phyloP scores from a whole-genome alignment of 2,888 invertebrate species.

The Himalopsyche tibetana region DNA sequence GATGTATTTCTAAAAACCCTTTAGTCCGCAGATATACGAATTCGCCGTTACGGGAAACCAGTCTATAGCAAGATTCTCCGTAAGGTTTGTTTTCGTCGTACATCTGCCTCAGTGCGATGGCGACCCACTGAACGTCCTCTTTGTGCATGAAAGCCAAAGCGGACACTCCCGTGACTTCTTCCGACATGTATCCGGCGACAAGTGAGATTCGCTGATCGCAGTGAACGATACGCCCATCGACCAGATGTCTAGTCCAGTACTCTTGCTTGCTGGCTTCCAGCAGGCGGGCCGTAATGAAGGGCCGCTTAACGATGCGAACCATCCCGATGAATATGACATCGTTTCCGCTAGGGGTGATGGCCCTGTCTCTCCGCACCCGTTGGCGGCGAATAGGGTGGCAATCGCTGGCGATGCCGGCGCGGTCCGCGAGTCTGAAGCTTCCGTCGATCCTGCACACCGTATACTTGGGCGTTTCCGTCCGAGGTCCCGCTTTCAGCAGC shows the following conservation, averaged over 20 bases:
- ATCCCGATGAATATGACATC: conserved; percentile 84
- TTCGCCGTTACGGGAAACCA: conserved; percentile 88
- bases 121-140: conserved; percentile 92
- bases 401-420: conserved; percentile 77
- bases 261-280: conserved; percentile 86
- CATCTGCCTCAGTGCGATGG: conserved; percentile 92
- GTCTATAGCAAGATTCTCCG: conserved; percentile 91
- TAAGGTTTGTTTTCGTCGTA: conserved; percentile 89
- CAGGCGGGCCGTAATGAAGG: conserved; percentile 78
- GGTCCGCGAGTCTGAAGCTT: conserved; percentile 78
- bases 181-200: conserved; percentile 92
- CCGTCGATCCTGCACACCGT: conserved; percentile 85
- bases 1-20: conserved; percentile 90
- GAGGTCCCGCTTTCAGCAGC: conserved; percentile 82
- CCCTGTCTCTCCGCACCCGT: conserved; percentile 76
- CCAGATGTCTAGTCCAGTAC: conserved; percentile 91
- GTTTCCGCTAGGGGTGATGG: conserved; percentile 78
- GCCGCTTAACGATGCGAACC: conserved; percentile 83
- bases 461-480: conserved; percentile 84
- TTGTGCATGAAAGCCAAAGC: conserved; percentile 94
- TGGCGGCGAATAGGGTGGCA: conserved; percentile 75
- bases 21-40: conserved; percentile 90
- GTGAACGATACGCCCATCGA: conserved; percentile 92
- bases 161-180: conserved; percentile 91
- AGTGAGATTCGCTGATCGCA: conserved; percentile 94